Percentiles rank a stretch among this genome's conserved stretches.
Conservation (phyloP, 2,797 vertebrate species). For the Champsocephalus esox region DNA sequence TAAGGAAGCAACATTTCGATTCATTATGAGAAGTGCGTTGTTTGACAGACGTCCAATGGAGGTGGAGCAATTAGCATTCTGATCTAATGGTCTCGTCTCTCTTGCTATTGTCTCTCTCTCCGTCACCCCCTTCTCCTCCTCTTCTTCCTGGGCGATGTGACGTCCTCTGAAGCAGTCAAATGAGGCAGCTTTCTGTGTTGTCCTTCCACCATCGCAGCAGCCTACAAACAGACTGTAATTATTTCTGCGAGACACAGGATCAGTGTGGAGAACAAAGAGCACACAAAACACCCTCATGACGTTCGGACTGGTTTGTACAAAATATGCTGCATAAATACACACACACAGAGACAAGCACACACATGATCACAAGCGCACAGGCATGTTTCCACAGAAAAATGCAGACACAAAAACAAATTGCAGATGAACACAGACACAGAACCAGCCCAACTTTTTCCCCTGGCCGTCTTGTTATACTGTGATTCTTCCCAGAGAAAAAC, state of each 20-base stretch:
- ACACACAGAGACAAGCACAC: constrained; percentile 4
- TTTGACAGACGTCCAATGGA: constrained; percentile 83
- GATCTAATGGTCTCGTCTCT: constrained; percentile 70
- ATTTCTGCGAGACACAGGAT: constrained; percentile 83
- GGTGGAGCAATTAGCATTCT: constrained; percentile 84
- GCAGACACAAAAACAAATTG: constrained; percentile 39
- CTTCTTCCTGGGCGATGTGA: constrained; percentile 73
- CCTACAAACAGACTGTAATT: constrained; percentile 84
- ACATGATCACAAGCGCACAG: constrained; percentile 61
- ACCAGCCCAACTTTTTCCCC: constrained; percentile 58
- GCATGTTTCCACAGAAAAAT: constrained; percentile 43
- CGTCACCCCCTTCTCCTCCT: constrained; percentile 39
- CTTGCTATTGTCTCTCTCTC: constrained; percentile 51
- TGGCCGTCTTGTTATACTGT: constrained; percentile 79
- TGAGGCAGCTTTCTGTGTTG: constrained; percentile 77
- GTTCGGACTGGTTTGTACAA: constrained; percentile 75
- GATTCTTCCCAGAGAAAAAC: constrained; percentile 66
- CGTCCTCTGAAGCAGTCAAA: constrained; percentile 84
- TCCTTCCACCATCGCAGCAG: constrained; percentile 73
- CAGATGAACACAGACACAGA: constrained; percentile 54
- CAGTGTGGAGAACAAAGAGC: constrained; percentile 86
- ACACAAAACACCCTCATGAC: constrained; percentile 79
- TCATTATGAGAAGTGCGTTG: constrained; percentile 64
- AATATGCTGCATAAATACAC: constrained; percentile 58
- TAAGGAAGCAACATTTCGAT: constrained; percentile 62